Conservation (phyloP, 2,888 invertebrate genomes). For the Xestoiulus laeticollis region DNA sequence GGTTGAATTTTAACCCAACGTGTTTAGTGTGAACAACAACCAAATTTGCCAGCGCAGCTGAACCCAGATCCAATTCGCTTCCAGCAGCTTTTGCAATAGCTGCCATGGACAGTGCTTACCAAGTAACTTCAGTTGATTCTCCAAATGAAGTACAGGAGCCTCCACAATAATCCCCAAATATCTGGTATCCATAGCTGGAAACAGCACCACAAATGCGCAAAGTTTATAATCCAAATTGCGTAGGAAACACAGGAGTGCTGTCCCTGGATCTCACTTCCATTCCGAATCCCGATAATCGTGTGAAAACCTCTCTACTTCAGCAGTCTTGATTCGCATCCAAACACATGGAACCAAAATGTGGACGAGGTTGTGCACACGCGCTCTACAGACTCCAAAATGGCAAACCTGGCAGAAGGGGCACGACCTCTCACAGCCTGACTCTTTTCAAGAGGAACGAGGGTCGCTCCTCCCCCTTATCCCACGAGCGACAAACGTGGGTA, state of each 20-base stretch:
- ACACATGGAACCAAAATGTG: neutral
- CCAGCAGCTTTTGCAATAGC: no score
- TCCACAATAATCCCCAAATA: conserved; percentile 16
- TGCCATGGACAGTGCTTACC: neutral
- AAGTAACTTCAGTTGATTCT: neutral
- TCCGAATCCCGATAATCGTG: neutral
- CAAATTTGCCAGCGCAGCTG: no score
- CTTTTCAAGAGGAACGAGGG: neutral
- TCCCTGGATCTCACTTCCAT: neutral
- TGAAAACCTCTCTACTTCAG: neutral
- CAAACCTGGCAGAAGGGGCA: conserved; percentile 4
- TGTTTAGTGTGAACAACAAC: no score
- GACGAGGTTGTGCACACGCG: neutral
- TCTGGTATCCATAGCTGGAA: neutral
- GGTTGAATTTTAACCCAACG: no score
- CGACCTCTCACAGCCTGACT: conserved; percentile 8
- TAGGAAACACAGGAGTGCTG: neutral
- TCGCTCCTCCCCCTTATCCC: conserved; percentile 24
- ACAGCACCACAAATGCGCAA: neutral
- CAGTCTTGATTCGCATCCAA: neutral
- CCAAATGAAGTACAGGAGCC: neutral
- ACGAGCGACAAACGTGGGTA: neutral
- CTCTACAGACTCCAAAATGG: conserved; percentile 3
- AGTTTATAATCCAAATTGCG: neutral
- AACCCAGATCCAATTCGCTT: no score